Percentiles rank a stretch among this genome's conserved stretches.
Evolutionary conservation across 2,797 vertebrate species (phyloP).

Genomic region (Xiphophorus birchmanni): DNA sequence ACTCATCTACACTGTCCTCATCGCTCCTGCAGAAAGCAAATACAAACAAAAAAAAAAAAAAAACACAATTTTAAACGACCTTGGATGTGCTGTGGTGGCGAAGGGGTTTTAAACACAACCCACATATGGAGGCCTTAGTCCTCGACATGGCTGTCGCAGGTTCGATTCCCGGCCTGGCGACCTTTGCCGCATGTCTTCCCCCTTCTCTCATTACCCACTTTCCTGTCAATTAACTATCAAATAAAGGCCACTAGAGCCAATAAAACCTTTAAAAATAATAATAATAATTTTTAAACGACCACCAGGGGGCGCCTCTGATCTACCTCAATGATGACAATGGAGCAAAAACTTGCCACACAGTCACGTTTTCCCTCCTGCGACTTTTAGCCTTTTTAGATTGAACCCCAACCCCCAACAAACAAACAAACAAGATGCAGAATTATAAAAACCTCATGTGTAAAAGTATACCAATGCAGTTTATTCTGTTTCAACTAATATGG

Average conservation of each 20-base stretch:
- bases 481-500: constrained; percentile 15
- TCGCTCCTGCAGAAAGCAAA: constrained; percentile 80
- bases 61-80: neutral
- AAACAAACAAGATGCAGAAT: constrained; percentile 13
- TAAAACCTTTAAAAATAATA: too few species aligned
- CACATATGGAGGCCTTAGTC: too few species aligned
- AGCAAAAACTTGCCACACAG: constrained; percentile 36
- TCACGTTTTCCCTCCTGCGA: constrained; percentile 37
- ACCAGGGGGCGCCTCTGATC: constrained; percentile 67
- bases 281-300: constrained; percentile 10
- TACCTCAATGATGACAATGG: constrained; percentile 21
- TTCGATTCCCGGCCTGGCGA: too few species aligned
- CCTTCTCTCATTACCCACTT: too few species aligned
- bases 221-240: too few species aligned
- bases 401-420: neutral
- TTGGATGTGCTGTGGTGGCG: too few species aligned
- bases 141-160: too few species aligned
- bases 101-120: too few species aligned
- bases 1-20: constrained; percentile 93
- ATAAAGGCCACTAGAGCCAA: too few species aligned
- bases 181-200: too few species aligned
- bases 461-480: neutral
- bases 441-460: constrained; percentile 17
- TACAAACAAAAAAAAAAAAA: neutral
- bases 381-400: constrained; percentile 5